Percentiles rank a stretch among this genome's conserved stretches.
These are phyloP conservation scores for Drosophila borealis DNA, from an alignment of 2,888 invertebrate species.

Conservation along the genomic window DNA sequence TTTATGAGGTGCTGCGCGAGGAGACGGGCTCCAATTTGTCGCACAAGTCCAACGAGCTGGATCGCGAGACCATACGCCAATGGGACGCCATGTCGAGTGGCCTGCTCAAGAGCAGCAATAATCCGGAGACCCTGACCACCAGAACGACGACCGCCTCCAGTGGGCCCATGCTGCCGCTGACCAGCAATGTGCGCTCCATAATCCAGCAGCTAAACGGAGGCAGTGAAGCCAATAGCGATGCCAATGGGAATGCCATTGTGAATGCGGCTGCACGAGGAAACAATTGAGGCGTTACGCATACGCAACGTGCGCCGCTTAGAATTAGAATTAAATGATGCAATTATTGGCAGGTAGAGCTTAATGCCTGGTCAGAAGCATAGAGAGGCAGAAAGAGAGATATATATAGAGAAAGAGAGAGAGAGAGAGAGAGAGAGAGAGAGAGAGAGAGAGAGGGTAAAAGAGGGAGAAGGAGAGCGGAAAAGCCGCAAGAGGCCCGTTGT, in stretches of 20 bases:
- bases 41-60: constrained; percentile 88
- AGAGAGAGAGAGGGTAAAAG: background rate
- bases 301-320: constrained; percentile 8
- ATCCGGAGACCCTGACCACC: constrained; percentile 25
- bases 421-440: background rate
- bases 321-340: constrained; percentile 19
- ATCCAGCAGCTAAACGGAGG: constrained; percentile 76
- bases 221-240: constrained; percentile 58
- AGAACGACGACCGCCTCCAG: constrained; percentile 26
- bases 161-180: constrained; percentile 59
- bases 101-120: constrained; percentile 86
- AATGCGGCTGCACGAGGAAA: constrained; percentile 35
- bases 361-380: constrained; percentile 1
- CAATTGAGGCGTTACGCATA: constrained; percentile 42
- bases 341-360: constrained; percentile 19
- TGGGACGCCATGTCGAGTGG: constrained; percentile 96
- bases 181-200: constrained; percentile 77
- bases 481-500: constrained; percentile 1
- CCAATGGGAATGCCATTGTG: constrained; percentile 59
- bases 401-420: background rate
- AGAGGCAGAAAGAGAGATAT: no score
- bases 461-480: background rate
- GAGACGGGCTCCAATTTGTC: constrained; percentile 82
- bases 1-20: constrained; percentile 84
- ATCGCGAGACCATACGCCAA: constrained; percentile 93